Conservation (phyloP, 1,140 invertebrate species). For the Anagrus nilaparvatae region DNA sequence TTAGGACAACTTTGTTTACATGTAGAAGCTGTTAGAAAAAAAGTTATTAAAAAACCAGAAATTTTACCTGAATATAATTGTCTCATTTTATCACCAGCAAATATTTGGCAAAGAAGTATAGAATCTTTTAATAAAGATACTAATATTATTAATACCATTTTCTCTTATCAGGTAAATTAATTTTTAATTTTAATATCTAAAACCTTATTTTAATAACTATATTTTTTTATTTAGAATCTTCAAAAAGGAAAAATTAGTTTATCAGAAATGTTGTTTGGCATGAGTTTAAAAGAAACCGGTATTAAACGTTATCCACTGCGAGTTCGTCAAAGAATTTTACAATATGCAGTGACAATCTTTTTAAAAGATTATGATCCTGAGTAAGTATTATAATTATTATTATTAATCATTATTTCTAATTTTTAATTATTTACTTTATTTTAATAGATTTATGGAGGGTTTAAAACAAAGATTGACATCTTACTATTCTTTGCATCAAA, state of each 20-base stretch:
- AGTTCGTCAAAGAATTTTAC: constrained; percentile 70
- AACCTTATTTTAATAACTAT: too few relatives aligned
- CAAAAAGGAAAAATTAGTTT: constrained; percentile 71
- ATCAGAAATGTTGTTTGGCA: constrained; percentile 86
- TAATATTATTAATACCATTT: constrained; percentile 69
- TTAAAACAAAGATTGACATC: constrained; percentile 58
- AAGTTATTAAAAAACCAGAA: constrained; percentile 43
- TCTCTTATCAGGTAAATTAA: constrained; percentile 61
- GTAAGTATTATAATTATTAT: constrained; percentile 45
- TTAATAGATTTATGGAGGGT: constrained; percentile 67
- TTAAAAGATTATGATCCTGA: constrained; percentile 67
- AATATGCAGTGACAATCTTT: constrained; percentile 83
- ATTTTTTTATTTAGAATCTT: constrained; percentile 46
- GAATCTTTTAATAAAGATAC: constrained; percentile 65
- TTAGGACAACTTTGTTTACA: constrained; percentile 77
- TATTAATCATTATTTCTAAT: background rate
- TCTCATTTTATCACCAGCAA: constrained; percentile 84
- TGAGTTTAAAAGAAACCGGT: constrained; percentile 81
- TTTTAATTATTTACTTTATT: constrained; percentile 8
- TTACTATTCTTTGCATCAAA: constrained; percentile 62
- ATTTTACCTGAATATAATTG: constrained; percentile 85
- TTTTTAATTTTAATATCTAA: too few relatives aligned
- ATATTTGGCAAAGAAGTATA: constrained; percentile 81
- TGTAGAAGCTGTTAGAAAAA: constrained; percentile 66
- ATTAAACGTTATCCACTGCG: constrained; percentile 77